phyloP scores from a whole-genome alignment of 2,797 vertebrate genomes.

The Thaleichthys pacificus region DNA sequence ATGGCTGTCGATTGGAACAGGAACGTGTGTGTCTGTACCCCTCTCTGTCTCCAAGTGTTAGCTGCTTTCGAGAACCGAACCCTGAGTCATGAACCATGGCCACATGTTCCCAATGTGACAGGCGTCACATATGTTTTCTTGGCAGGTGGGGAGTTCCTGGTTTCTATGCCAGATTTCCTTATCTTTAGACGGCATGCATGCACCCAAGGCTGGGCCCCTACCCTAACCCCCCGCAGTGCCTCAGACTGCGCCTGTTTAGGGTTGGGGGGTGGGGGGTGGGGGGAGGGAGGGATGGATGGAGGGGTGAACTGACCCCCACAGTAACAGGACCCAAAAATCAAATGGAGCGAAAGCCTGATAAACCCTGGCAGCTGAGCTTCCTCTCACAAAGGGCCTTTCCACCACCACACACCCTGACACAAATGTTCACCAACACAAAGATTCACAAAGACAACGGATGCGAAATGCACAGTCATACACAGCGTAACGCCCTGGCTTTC shows the following conservation, averaged over 20 bases:
- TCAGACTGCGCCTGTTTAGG: constrained; percentile 29
- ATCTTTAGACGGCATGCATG: constrained; percentile 65
- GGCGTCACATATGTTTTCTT: constrained; percentile 14
- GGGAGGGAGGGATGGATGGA: background rate
- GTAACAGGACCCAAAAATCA: constrained; percentile 10
- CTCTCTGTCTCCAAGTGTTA: background rate
- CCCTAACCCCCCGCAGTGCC: constrained; percentile 50
- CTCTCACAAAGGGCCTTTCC: constrained; percentile 51
- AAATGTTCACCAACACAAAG: too few relatives aligned
- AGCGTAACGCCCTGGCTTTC: constrained; percentile 20
- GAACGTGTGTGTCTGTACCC: background rate
- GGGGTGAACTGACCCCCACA: constrained; percentile 18
- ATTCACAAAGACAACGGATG: background rate
- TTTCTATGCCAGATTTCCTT: constrained; percentile 60
- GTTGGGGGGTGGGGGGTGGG: background rate
- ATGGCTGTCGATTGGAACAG: background rate
- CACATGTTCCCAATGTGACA: background rate
- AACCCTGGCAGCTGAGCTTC: constrained; percentile 67
- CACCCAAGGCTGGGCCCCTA: constrained; percentile 45
- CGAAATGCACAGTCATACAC: constrained; percentile 22
- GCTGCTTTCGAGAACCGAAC: background rate
- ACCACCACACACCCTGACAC: constrained; percentile 62
- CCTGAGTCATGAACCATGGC: constrained; percentile 18
- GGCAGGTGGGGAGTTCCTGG: constrained; percentile 33
- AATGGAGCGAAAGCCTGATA: constrained; percentile 45